phyloP scores from a whole-genome alignment of 2,888 invertebrate species.

The Asteroscopus sphinx region DNA sequence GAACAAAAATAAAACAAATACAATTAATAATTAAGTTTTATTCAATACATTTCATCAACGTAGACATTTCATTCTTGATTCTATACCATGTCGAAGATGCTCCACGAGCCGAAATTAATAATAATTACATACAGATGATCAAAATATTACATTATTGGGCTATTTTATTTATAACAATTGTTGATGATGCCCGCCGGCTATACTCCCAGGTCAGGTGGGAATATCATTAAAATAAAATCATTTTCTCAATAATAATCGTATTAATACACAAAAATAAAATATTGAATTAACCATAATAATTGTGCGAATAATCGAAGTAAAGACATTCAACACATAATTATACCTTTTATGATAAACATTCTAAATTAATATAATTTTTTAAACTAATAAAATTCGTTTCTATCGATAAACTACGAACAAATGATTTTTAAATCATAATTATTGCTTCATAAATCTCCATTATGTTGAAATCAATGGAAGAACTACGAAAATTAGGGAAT shows the following conservation, averaged over 20 bases:
- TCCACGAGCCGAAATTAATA: conserved; percentile 34
- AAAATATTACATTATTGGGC: conserved; percentile 40
- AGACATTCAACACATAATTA: conserved; percentile 68
- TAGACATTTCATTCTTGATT: conserved; percentile 61
- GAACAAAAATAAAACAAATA: conserved; percentile 40
- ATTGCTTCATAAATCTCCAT: conserved; percentile 80
- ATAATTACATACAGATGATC: conserved; percentile 23
- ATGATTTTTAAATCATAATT: conserved; percentile 74
- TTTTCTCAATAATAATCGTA: conserved; percentile 46
- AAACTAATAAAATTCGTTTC: conserved; percentile 75
- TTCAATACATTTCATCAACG: conserved; percentile 72
- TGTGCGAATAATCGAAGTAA: conserved; percentile 72
- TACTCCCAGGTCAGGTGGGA: conserved; percentile 51
- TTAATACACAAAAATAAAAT: conserved; percentile 53
- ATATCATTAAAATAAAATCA: conserved; percentile 41
- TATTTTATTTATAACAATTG: conserved; percentile 36
- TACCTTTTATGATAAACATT: conserved; percentile 64
- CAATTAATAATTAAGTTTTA: conserved; percentile 71
- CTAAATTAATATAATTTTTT: conserved; percentile 60
- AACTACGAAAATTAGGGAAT: conserved; percentile 61
- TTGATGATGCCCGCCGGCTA: conserved; percentile 33
- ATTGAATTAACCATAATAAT: conserved; percentile 62
- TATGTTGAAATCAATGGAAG: conserved; percentile 70
- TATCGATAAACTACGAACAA: conserved; percentile 66
- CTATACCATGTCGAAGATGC: conserved; percentile 36